Evolutionary conservation across 1,140 invertebrate species (phyloP).

Genomic region (Lasioglossum albipes): DNA sequence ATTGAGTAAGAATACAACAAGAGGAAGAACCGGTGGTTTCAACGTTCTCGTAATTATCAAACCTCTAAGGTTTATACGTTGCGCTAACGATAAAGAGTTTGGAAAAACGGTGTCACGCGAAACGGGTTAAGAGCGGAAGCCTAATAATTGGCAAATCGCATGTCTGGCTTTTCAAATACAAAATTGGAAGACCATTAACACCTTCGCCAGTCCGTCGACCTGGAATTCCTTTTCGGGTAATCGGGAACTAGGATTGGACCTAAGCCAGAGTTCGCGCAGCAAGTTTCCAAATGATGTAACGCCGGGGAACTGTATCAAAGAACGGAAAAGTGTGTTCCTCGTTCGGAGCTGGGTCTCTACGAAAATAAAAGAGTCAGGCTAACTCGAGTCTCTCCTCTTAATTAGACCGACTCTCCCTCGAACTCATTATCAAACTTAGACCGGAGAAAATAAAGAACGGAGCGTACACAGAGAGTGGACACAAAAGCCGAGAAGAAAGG

Average conservation of each 20-base stretch:
- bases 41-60: too few species aligned
- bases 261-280: neutral
- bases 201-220: neutral
- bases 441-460: too few species aligned
- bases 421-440: slow-evolving; percentile 1
- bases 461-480: too few species aligned
- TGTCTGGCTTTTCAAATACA: too few species aligned
- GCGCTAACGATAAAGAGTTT: too few species aligned
- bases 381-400: neutral
- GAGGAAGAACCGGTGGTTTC: too few species aligned
- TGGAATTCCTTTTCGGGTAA: neutral
- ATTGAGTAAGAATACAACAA: too few species aligned
- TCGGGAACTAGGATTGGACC: neutral
- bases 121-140: too few species aligned
- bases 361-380: neutral
- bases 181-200: neutral
- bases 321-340: neutral
- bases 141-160: too few species aligned
- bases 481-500: too few species aligned
- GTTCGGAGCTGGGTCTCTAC: neutral
- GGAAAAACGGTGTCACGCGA: too few species aligned
- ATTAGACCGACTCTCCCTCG: neutral
- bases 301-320: neutral
- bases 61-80: too few species aligned
- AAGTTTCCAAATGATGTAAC: neutral